A percentile compares a stretch with the other conserved stretches of the same genome.
Conservation (phyloP, 2,113 vertebrate genomes). For the Tragelaphus buxtoni region DNA sequence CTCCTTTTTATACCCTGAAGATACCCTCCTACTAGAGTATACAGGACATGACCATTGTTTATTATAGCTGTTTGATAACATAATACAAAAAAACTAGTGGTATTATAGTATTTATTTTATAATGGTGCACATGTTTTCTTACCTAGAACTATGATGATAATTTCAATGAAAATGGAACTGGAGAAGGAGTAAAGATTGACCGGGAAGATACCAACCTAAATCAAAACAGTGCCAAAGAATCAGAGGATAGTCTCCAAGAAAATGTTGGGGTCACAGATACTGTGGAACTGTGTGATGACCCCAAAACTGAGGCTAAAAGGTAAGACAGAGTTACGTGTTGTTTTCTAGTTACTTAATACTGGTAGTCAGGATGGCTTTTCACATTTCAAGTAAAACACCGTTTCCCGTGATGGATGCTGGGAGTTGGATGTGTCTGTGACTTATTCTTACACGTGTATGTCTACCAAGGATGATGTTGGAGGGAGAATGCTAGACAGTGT, state of each 20-base stretch:
- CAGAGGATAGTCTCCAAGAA: slow-evolving; percentile 40
- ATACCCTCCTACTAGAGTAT: neutral
- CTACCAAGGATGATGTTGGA: neutral
- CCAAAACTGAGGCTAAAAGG: slow-evolving; percentile 74
- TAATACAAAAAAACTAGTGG: neutral
- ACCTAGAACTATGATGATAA: slow-evolving; percentile 68
- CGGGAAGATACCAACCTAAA: neutral
- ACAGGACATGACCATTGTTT: neutral
- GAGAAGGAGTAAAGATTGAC: slow-evolving; percentile 61
- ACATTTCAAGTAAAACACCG: neutral
- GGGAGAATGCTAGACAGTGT: neutral
- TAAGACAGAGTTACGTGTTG: slow-evolving; percentile 23
- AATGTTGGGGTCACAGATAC: neutral
- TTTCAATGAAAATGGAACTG: slow-evolving; percentile 53
- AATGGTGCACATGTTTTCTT: slow-evolving; percentile 9
- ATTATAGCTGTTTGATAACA: neutral
- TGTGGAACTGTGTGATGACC: slow-evolving; percentile 15
- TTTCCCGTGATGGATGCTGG: neutral
- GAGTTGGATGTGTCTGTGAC: neutral
- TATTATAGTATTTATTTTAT: neutral
- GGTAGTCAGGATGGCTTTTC: neutral
- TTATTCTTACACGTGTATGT: too few species aligned
- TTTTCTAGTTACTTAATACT: neutral
- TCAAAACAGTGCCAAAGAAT: slow-evolving; percentile 39
- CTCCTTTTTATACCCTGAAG: neutral